phyloP scores from a whole-genome alignment of 1,140 invertebrate species.

The Cydia splendana region DNA sequence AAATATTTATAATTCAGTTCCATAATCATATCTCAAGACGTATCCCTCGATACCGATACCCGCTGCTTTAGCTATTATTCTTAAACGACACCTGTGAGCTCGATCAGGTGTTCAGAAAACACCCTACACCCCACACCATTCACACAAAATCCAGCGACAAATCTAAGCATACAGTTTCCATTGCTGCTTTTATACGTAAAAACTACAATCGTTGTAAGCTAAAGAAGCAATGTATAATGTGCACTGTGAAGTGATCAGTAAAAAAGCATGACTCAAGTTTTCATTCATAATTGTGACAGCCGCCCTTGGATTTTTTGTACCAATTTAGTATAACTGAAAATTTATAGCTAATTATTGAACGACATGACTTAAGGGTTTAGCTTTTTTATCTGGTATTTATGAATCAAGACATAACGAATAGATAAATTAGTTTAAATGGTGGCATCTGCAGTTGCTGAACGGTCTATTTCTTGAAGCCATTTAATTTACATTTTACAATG shows the following conservation, averaged over 20 bases:
- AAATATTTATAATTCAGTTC: too few species aligned
- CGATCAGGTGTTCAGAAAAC: constrained; percentile 57
- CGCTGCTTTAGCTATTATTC: constrained; percentile 30
- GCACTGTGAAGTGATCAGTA: background rate
- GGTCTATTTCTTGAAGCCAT: background rate
- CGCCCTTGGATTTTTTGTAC: background rate
- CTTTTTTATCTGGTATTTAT: background rate
- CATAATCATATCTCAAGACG: constrained; percentile 41
- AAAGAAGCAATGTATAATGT: background rate
- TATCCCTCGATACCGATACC: constrained; percentile 36
- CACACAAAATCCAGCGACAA: background rate
- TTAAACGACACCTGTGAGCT: constrained; percentile 51
- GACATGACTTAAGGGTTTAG: background rate
- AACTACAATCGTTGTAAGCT: background rate
- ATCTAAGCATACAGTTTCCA: constrained; percentile 22
- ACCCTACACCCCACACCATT: constrained; percentile 34
- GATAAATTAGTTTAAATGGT: background rate
- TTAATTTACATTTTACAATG: constrained; percentile 11
- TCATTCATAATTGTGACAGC: constrained; percentile 1
- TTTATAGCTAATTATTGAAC: constrained; percentile 5
- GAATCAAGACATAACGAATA: constrained; percentile 11
- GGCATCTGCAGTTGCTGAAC: background rate
- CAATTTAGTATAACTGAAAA: constrained; percentile 4
- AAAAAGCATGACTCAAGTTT: background rate
- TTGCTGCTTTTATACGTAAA: background rate